phyloP scores from a whole-genome alignment of 1,140 invertebrate species.

The Hycleus cichorii region DNA sequence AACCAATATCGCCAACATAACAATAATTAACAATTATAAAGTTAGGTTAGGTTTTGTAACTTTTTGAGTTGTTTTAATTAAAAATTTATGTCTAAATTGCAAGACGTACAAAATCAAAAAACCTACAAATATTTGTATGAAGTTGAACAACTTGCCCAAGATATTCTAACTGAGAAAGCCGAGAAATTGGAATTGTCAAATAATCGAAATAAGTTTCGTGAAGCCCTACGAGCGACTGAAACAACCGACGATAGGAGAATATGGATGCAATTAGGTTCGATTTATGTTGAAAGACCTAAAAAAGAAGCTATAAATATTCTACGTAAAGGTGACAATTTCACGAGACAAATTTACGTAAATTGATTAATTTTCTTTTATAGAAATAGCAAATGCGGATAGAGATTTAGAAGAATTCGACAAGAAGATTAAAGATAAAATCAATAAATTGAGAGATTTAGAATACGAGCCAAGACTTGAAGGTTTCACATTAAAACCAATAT shows the following conservation, averaged over 20 bases:
- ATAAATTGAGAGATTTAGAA: constrained; percentile 33
- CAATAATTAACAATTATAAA: no score
- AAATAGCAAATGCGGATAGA: constrained; percentile 26
- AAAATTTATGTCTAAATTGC: constrained; percentile 14
- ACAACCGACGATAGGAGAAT: constrained; percentile 21
- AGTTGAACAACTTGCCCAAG: constrained; percentile 33
- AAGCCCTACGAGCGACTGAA: constrained; percentile 32
- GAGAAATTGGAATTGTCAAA: constrained; percentile 32
- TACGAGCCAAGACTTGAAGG: constrained; percentile 34
- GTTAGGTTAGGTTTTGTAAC: no score
- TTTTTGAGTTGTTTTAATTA: no score
- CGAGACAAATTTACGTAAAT: not conserved
- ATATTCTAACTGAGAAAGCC: constrained; percentile 36
- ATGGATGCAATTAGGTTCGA: constrained; percentile 31
- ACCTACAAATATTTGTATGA: constrained; percentile 32
- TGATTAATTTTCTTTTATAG: constrained; percentile 18
- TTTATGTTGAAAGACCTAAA: constrained; percentile 29
- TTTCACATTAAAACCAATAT: constrained; percentile 32
- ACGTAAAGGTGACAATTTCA: constrained; percentile 18
- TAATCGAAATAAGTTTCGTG: constrained; percentile 34
- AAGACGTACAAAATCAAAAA: constrained; percentile 30
- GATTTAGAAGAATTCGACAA: constrained; percentile 23
- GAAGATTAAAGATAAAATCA: constrained; percentile 28
- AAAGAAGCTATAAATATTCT: constrained; percentile 29
- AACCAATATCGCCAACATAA: no score